A percentile compares a stretch with the other conserved stretches of the same genome.
Conservation (phyloP, 2,113 vertebrate genomes). For the Notechis scutatus region DNA sequence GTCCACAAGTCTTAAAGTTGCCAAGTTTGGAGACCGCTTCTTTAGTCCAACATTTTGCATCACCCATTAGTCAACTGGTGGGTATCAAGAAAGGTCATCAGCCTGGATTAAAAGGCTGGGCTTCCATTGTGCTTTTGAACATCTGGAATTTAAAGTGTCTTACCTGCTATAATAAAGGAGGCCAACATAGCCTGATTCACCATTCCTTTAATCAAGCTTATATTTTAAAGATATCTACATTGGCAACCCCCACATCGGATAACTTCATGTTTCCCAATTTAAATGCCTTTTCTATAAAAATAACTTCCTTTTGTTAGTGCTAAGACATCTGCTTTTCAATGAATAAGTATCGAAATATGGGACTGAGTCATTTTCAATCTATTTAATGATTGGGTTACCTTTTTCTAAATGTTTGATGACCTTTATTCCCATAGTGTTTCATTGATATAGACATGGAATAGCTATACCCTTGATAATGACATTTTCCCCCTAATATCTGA, state of each 20-base stretch:
- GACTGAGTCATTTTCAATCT: not conserved
- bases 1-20: no score
- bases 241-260: not conserved
- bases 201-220: not conserved
- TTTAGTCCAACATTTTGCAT: not conserved
- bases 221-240: not conserved
- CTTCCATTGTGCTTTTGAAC: not conserved
- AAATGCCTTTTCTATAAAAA: not conserved
- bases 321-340: not conserved
- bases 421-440: not conserved
- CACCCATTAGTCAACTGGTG: not conserved
- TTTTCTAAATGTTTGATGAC: not conserved
- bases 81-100: not conserved
- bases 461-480: not conserved
- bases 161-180: not conserved
- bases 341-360: not conserved
- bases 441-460: not conserved
- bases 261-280: not conserved
- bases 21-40: no score
- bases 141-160: not conserved
- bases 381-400: not conserved
- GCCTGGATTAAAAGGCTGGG: not conserved
- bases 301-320: not conserved
- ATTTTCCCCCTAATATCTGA: not conserved
- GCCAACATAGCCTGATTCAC: not conserved